Evolutionary conservation across 2,888 invertebrate species (phyloP).

Genomic region (Melikaiella ostensackeni): DNA sequence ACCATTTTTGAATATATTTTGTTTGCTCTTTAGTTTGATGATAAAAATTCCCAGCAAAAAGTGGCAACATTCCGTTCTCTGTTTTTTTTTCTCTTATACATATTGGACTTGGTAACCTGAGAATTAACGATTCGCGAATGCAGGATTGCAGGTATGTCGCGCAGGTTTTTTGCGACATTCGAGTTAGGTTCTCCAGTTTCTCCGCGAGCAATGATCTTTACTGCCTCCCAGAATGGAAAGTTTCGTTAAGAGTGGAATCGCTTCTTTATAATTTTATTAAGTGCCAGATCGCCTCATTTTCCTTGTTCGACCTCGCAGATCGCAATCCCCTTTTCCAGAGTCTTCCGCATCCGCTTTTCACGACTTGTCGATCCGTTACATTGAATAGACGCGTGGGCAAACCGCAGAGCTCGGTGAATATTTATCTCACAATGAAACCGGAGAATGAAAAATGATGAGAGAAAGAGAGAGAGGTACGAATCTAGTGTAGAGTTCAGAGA

Average conservation of each 20-base stretch:
- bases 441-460: constrained; percentile 19
- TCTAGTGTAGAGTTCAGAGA: not conserved
- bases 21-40: not conserved
- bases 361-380: constrained; percentile 60
- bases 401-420: constrained; percentile 60
- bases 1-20: not conserved
- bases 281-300: not conserved
- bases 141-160: constrained; percentile 10
- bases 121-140: constrained; percentile 21
- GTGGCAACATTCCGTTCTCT: not conserved
- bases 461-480: not conserved
- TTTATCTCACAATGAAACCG: constrained; percentile 49
- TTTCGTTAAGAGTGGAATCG: constrained; percentile 43
- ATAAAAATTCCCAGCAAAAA: not conserved
- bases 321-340: constrained; percentile 51
- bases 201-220: constrained; percentile 37
- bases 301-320: constrained; percentile 43
- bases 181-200: constrained; percentile 41
- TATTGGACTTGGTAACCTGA: constrained; percentile 1
- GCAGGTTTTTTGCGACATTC: constrained; percentile 22
- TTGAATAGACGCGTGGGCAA: constrained; percentile 61
- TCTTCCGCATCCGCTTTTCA: constrained; percentile 58
- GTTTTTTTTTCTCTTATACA: not conserved
- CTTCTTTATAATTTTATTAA: constrained; percentile 5
- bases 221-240: constrained; percentile 46